Conservation (phyloP, 2,797 vertebrate genomes). For the Gila robusta region DNA sequence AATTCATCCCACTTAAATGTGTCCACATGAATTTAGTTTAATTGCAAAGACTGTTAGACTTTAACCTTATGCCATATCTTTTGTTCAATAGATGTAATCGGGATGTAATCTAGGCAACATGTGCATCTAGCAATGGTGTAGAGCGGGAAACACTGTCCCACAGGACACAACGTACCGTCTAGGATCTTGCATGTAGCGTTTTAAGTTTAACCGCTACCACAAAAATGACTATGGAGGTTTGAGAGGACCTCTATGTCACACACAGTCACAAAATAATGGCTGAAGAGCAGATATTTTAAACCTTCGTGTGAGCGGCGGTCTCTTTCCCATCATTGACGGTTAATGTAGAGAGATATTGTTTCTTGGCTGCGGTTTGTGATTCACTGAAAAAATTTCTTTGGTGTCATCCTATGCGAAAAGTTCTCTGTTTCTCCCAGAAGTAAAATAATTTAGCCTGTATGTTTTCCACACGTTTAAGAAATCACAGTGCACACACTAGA, state of each 20-base stretch:
- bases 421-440: constrained; percentile 5
- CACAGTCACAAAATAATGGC: constrained; percentile 35
- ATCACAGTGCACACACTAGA: not conserved
- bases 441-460: not conserved
- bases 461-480: not conserved
- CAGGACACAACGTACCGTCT: constrained; percentile 49
- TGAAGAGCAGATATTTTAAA: constrained; percentile 43
- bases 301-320: constrained; percentile 3
- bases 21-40: not conserved
- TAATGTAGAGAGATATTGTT: constrained; percentile 47
- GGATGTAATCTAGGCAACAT: constrained; percentile 44
- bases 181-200: constrained; percentile 45
- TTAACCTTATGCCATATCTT: constrained; percentile 6
- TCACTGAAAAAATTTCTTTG: constrained; percentile 35
- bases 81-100: constrained; percentile 20
- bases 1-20: constrained; percentile 8
- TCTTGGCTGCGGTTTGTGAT: constrained; percentile 48
- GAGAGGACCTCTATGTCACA: constrained; percentile 47
- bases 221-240: constrained; percentile 49
- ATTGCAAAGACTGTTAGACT: constrained; percentile 2
- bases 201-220: constrained; percentile 48
- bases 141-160: constrained; percentile 38
- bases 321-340: constrained; percentile 36
- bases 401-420: constrained; percentile 5
- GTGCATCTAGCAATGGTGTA: constrained; percentile 8